Percentiles rank a stretch among this genome's conserved stretches.
These are phyloP conservation scores for Epiblema foenella DNA, from an alignment of 2,888 invertebrate genomes.

Conservation along the genomic window DNA sequence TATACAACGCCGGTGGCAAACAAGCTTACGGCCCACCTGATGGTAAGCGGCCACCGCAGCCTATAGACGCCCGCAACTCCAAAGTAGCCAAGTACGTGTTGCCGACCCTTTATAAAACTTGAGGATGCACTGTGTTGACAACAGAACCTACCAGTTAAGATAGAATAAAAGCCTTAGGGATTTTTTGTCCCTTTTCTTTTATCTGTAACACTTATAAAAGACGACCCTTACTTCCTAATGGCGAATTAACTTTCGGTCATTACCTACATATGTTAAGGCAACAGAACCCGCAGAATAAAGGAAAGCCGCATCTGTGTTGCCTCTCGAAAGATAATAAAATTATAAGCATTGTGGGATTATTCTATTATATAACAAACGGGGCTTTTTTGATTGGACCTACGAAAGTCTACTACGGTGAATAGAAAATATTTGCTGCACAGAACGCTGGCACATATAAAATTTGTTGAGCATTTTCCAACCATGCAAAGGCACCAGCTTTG, in stretches of 20 bases:
- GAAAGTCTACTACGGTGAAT: not conserved
- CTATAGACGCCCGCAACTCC: too few species aligned
- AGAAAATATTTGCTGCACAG: not conserved
- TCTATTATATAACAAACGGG: not conserved
- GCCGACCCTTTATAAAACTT: too few species aligned
- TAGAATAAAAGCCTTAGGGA: not conserved
- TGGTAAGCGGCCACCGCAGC: too few species aligned
- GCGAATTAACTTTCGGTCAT: slow-evolving; percentile 25
- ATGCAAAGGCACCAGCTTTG: too few species aligned
- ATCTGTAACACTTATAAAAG: slow-evolving; percentile 18
- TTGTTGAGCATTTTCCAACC: too few species aligned
- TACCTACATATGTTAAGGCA: slow-evolving; percentile 16
- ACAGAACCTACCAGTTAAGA: not conserved
- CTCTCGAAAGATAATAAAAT: slow-evolving; percentile 13
- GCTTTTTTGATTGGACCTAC: not conserved
- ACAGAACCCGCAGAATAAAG: slow-evolving; percentile 15
- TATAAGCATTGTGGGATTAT: slow-evolving; percentile 3
- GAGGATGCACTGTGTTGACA: too few species aligned
- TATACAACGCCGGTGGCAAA: too few species aligned
- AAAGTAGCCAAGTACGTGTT: too few species aligned
- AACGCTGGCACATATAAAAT: too few species aligned
- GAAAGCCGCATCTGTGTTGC: not conserved
- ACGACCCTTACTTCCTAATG: slow-evolving; percentile 19
- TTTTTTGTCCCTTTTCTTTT: slow-evolving; percentile 7
- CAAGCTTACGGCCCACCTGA: too few species aligned